phyloP scores from a whole-genome alignment of 2,797 vertebrate genomes.

The Ptychadena robeensis region DNA sequence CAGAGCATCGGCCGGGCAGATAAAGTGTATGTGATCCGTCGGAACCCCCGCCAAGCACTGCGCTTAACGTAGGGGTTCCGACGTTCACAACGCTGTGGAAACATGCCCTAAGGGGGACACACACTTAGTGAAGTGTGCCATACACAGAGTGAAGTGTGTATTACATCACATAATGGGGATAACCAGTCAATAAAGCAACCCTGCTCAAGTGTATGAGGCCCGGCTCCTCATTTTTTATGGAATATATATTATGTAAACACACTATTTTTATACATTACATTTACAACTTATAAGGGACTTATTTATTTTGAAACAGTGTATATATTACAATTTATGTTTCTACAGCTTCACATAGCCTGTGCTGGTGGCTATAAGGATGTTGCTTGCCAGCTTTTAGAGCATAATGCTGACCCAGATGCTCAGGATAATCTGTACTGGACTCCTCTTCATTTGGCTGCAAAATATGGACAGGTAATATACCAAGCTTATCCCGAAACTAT shows the following conservation, averaged over 20 bases:
- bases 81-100: too few relatives aligned
- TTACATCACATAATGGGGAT: not conserved
- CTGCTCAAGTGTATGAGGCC: not conserved
- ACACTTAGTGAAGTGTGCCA: too few relatives aligned
- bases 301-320: too few relatives aligned
- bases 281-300: too few relatives aligned
- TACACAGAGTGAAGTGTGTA: not conserved
- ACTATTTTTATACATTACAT: too few relatives aligned
- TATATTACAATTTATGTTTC: not conserved
- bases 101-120: too few relatives aligned
- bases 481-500: too few relatives aligned
- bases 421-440: slow-evolving; percentile 86
- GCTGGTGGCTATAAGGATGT: slow-evolving; percentile 90
- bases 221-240: not conserved
- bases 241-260: too few relatives aligned
- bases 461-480: slow-evolving; percentile 91
- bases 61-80: too few relatives aligned
- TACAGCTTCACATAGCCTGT: slow-evolving; percentile 89
- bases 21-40: too few relatives aligned
- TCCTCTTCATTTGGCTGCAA: slow-evolving; percentile 91
- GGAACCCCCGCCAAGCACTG: too few relatives aligned
- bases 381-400: slow-evolving; percentile 81
- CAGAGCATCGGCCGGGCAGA: too few relatives aligned
- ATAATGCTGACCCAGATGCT: slow-evolving; percentile 80
- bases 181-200: not conserved